Evolutionary conservation across 2,888 invertebrate species (phyloP).

Genomic region (Ditylenchus weischeri): DNA sequence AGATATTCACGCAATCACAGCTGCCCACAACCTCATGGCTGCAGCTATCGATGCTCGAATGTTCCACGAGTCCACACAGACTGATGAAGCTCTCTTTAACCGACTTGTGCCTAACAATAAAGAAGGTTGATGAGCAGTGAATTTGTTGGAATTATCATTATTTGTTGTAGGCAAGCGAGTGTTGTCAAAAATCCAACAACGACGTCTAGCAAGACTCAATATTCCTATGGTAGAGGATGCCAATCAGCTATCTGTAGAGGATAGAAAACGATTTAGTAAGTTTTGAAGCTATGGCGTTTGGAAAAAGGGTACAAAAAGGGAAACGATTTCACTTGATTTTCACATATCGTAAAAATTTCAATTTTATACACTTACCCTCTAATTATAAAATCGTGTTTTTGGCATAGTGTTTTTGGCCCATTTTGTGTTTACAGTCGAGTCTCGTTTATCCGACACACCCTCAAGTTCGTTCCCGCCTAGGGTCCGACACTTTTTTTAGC

Average conservation of each 20-base stretch:
- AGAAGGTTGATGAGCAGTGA: slow-evolving; percentile 63
- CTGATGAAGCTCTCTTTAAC: slow-evolving; percentile 73
- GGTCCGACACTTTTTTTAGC: too few species aligned
- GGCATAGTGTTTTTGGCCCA: too few species aligned
- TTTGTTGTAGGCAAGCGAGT: slow-evolving; percentile 62
- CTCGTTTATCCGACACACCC: too few species aligned
- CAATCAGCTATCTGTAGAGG: slow-evolving; percentile 63
- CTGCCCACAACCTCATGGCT: slow-evolving; percentile 82
- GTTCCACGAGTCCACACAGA: slow-evolving; percentile 92
- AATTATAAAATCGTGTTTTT: too few species aligned
- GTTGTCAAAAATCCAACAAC: slow-evolving; percentile 82
- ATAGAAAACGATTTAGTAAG: slow-evolving; percentile 65
- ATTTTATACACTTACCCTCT: too few species aligned
- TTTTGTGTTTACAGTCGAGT: too few species aligned
- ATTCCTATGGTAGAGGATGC: slow-evolving; percentile 49
- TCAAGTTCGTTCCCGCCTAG: too few species aligned
- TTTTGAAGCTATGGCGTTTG: not conserved
- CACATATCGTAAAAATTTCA: too few species aligned
- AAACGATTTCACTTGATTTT: too few species aligned
- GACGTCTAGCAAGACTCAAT: slow-evolving; percentile 57
- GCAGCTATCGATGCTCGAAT: slow-evolving; percentile 93
- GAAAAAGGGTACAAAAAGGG: too few species aligned
- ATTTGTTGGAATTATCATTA: slow-evolving; percentile 5
- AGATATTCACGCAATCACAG: slow-evolving; percentile 96
- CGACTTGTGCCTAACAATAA: slow-evolving; percentile 81